These are phyloP conservation scores for Thermophis baileyi DNA, from an alignment of 2,113 vertebrate species.

Conservation along the genomic window DNA sequence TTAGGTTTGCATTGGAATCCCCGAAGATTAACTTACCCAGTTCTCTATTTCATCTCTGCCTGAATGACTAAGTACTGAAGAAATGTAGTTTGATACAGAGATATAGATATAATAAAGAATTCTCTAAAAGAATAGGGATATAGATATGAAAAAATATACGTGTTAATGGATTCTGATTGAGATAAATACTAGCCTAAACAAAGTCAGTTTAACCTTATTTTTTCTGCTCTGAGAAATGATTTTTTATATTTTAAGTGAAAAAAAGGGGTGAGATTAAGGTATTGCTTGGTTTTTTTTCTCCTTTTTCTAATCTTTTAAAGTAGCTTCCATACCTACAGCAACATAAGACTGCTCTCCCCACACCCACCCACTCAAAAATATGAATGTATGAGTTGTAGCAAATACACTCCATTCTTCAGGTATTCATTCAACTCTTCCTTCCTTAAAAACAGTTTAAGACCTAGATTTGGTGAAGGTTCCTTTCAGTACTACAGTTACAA, in stretches of 20 bases:
- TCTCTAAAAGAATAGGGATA: not conserved
- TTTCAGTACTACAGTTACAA: not conserved
- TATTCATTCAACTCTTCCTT: not conserved
- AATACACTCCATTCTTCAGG: not conserved
- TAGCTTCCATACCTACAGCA: not conserved
- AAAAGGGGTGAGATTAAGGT: not conserved
- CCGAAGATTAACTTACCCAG: not conserved
- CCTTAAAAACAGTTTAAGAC: not conserved
- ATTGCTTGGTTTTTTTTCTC: not conserved
- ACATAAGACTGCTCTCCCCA: not conserved
- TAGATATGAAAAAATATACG: not conserved
- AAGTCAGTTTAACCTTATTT: not conserved
- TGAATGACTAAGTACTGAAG: not conserved
- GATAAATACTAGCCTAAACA: not conserved
- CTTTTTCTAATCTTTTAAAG: not conserved
- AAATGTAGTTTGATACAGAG: not conserved
- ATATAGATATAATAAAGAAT: not conserved
- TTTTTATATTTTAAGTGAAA: not conserved
- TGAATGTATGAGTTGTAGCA: not conserved
- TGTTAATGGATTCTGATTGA: not conserved
- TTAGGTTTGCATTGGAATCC: not conserved
- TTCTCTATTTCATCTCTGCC: not conserved
- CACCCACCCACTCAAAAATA: not conserved
- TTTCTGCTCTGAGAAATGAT: not conserved
- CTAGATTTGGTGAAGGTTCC: not conserved